Percentiles rank a stretch among this genome's conserved stretches.
Evolutionary conservation across 1,140 invertebrate genomes (phyloP).

Genomic region (Mya arenaria): DNA sequence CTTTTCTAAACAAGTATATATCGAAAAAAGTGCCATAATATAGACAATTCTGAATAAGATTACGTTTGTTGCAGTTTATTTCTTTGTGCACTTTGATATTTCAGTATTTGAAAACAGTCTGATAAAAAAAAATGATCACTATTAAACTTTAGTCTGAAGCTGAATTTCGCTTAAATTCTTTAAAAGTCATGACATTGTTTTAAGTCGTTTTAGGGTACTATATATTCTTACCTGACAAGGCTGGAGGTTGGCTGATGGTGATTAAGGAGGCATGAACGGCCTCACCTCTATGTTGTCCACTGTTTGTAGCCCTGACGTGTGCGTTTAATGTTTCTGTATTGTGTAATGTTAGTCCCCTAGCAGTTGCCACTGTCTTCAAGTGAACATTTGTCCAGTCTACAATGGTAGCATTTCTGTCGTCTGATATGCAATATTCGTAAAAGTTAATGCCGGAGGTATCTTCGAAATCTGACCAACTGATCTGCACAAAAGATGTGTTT

Average conservation of each 20-base stretch:
- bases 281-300: background rate
- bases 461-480: background rate
- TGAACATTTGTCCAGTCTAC: background rate
- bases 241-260: background rate
- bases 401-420: background rate
- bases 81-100: no score
- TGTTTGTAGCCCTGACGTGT: slow-evolving; percentile 11
- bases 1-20: no score
- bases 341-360: background rate
- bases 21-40: no score
- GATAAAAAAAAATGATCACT: no score
- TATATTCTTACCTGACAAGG: background rate
- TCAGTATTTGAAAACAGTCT: no score
- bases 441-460: background rate
- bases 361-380: background rate
- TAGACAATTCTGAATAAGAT: no score
- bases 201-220: background rate
- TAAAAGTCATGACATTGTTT: no score
- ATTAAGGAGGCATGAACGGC: background rate
- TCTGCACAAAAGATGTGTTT: background rate
- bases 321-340: background rate
- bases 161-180: no score
- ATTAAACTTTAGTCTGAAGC: no score
- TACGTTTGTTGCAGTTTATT: no score
- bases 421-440: slow-evolving; percentile 2